phyloP scores from a whole-genome alignment of 2,797 vertebrate species.

The Coluber constrictor region DNA sequence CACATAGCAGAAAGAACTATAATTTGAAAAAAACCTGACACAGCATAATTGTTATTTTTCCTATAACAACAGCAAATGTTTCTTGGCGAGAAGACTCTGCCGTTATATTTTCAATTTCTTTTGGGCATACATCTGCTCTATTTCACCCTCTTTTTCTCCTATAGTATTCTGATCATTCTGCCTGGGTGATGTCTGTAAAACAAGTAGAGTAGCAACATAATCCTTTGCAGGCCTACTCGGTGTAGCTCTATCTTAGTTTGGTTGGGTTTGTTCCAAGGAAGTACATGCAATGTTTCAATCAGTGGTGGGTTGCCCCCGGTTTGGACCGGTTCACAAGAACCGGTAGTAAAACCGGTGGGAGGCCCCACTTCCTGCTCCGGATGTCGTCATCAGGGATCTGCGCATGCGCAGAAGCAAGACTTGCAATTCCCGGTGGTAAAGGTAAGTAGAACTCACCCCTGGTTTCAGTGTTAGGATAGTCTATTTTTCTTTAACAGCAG shows the following conservation, averaged over 20 bases:
- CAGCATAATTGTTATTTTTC: background rate
- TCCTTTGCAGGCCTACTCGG: background rate
- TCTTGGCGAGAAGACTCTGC: background rate
- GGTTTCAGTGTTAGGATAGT: background rate
- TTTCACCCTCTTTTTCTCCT: background rate
- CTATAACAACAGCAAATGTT: background rate
- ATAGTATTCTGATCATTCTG: background rate
- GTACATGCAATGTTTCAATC: background rate
- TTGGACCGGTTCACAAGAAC: too few species aligned
- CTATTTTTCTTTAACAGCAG: background rate
- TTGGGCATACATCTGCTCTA: background rate
- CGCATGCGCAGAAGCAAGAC: too few species aligned
- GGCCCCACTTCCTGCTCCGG: too few species aligned
- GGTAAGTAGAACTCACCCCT: too few species aligned
- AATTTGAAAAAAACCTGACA: background rate
- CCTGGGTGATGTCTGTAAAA: background rate
- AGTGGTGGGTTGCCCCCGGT: background rate
- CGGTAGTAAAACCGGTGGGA: too few species aligned
- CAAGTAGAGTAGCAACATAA: background rate
- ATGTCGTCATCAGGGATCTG: too few species aligned
- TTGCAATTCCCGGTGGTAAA: too few species aligned
- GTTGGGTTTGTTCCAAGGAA: background rate
- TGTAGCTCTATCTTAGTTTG: background rate
- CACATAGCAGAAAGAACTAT: background rate
- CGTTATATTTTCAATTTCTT: background rate